These are phyloP conservation scores for Sepiola atlantica DNA, from an alignment of 2,888 invertebrate species.

Conservation along the genomic window DNA sequence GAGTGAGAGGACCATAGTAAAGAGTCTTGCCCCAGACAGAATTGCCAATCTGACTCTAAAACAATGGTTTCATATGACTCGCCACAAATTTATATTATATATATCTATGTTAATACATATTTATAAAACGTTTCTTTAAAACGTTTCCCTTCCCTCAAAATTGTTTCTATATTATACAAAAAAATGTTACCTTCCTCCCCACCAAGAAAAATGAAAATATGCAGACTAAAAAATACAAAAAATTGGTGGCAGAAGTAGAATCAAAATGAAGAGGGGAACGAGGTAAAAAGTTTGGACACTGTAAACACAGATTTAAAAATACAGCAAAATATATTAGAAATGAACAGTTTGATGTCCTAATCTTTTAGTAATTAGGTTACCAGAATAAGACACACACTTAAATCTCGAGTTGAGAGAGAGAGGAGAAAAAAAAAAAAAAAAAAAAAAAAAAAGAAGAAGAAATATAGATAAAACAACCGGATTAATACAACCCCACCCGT, in stretches of 20 bases:
- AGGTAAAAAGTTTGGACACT: not conserved
- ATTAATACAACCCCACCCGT: not conserved
- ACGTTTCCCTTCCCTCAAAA: too few relatives aligned
- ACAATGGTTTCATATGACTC: too few relatives aligned
- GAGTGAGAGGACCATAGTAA: too few relatives aligned
- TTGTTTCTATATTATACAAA: too few relatives aligned
- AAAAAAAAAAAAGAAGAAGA: accelerated
- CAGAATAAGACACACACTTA: not conserved
- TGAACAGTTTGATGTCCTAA: not conserved
- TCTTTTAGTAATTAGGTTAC: not conserved
- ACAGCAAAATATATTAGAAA: not conserved
- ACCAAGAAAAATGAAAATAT: not conserved
- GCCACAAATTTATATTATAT: too few relatives aligned
- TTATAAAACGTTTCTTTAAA: too few relatives aligned
- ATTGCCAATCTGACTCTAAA: too few relatives aligned
- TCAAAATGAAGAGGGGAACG: not conserved
- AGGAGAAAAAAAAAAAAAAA: not conserved
- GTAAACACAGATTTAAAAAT: not conserved
- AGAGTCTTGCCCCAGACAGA: too few relatives aligned
- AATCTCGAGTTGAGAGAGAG: not conserved
- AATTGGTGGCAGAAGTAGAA: not conserved
- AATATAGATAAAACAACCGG: not conserved
- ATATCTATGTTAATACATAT: too few relatives aligned
- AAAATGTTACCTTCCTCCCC: too few relatives aligned
- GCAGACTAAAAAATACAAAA: not conserved